Evolutionary conservation across 2,888 invertebrate species (phyloP).

Genomic region (Bembecia ichneumoniformis): DNA sequence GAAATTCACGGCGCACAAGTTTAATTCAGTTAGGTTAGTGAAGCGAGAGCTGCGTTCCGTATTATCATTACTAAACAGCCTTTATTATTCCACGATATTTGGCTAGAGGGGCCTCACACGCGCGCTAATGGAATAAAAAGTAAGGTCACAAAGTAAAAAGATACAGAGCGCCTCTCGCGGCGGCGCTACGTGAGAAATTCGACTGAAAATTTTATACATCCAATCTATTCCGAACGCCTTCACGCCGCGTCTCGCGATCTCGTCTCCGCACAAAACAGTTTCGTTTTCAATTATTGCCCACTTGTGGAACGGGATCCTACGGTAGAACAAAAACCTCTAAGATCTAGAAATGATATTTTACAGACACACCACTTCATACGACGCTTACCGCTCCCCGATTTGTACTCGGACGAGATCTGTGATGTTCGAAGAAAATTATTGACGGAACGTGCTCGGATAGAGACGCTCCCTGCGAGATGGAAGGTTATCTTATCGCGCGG

Average conservation of each 20-base stretch:
- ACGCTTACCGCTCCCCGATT: conserved; percentile 67
- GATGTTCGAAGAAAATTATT: conserved; percentile 67
- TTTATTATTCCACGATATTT: conserved; percentile 71
- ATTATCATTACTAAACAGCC: conserved; percentile 70
- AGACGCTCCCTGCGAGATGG: conserved; percentile 33
- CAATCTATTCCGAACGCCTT: conserved; percentile 70
- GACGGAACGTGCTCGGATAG: conserved; percentile 62
- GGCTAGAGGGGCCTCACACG: conserved; percentile 67
- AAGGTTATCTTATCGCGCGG: conserved; percentile 23
- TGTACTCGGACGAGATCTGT: conserved; percentile 60
- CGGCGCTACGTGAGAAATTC: conserved; percentile 66
- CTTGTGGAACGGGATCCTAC: conserved; percentile 67
- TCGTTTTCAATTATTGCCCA: conserved; percentile 73
- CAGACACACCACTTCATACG: conserved; percentile 62
- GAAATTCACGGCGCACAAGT: conserved; percentile 46
- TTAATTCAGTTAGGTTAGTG: conserved; percentile 59
- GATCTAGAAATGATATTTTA: conserved; percentile 69
- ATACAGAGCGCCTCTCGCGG: conserved; percentile 66
- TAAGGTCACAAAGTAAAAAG: conserved; percentile 72
- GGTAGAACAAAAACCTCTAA: conserved; percentile 60
- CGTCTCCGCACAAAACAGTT: conserved; percentile 62
- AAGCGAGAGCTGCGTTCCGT: conserved; percentile 51
- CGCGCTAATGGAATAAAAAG: conserved; percentile 72
- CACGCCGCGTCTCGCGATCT: conserved; percentile 65
- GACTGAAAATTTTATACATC: conserved; percentile 72